Evolutionary conservation across 2,113 vertebrate genomes (phyloP), one percentile per base, ranked within the genome.

Genomic region (Ptilorrhoa leucosticta): DNA sequence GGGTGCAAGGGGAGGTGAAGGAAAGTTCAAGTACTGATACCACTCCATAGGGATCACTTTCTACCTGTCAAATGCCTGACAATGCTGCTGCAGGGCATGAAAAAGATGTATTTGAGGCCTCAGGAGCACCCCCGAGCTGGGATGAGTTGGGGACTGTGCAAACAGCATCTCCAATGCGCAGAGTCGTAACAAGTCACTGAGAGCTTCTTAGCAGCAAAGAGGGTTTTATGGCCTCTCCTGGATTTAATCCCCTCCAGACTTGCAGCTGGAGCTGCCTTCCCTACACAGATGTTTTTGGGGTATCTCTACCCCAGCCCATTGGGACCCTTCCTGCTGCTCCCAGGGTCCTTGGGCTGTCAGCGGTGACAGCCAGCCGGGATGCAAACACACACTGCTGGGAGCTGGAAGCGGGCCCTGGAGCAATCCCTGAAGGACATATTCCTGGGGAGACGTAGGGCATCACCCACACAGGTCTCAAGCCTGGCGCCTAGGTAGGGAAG

Each of bases 331-430:
- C 51, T 0, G 1, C 50, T 33, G 28, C 26, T 63, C 15, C 18
- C 26, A 13, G 0, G 2, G 40, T 15, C 28, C 10, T 20, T 22
- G 15, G 13, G n/a, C 12, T 71, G 30, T 8, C 3, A 1, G n/a
- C 7, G 6, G 40, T 22, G 50, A 37, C 8, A 3, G 13, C 10
- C 30, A 5, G 11, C n/a, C 0, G 0, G 26, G 13, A 53, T 31
- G 31, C 50, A 53, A 6, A n/a, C 19, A 60, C 26, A 39, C 23
- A 1, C 18, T 42, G 33, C 56, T 76, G 30, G 23, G 66, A 83
- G 27, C 18, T 76, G 15, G 33, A 27, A 57, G 11, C 0, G 2
- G 30, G 26, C 27, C 42, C 35, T 39, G 44, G 33, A 31, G 44
- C 35, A 83, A 9, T 3, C 47, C 16, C 42, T 39, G 57, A 40